These are phyloP conservation scores for Scaptomyza pallida DNA, from an alignment of 1,140 invertebrate species.

Conservation along the genomic window DNA sequence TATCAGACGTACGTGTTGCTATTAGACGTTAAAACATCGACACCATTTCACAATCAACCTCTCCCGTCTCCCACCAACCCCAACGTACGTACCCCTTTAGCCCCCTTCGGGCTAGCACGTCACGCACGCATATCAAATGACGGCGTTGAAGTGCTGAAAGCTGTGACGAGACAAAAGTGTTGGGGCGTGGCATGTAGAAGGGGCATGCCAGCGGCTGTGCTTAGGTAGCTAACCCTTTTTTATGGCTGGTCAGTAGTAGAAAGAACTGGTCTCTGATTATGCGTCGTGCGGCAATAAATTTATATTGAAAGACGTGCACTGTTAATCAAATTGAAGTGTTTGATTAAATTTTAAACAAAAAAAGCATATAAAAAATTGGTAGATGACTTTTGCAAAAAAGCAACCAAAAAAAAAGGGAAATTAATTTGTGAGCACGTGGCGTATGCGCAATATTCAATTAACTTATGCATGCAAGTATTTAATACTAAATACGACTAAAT, in stretches of 20 bases:
- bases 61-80: not conserved
- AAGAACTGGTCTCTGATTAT: slow-evolving; percentile 68
- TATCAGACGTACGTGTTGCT: slow-evolving; percentile 80
- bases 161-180: slow-evolving; percentile 48
- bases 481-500: slow-evolving; percentile 38
- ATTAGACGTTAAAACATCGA: slow-evolving; percentile 60
- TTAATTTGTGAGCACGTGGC: slow-evolving; percentile 61
- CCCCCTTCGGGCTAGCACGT: not conserved
- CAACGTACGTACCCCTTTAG: no score
- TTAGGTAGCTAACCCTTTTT: slow-evolving; percentile 55
- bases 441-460: slow-evolving; percentile 68
- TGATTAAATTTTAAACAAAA: slow-evolving; percentile 79
- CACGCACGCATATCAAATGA: slow-evolving; percentile 80
- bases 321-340: slow-evolving; percentile 82
- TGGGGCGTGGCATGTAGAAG: not conserved
- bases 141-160: slow-evolving; percentile 78
- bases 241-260: slow-evolving; percentile 49
- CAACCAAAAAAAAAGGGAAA: slow-evolving; percentile 59
- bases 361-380: not conserved
- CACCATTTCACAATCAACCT: slow-evolving; percentile 5
- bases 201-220: slow-evolving; percentile 2
- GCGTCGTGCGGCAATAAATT: slow-evolving; percentile 75
- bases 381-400: slow-evolving; percentile 1
- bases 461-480: slow-evolving; percentile 30
- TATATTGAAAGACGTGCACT: slow-evolving; percentile 81